These are phyloP conservation scores for Acrobasis consociella DNA, from an alignment of 2,888 invertebrate genomes.

Conservation along the genomic window DNA sequence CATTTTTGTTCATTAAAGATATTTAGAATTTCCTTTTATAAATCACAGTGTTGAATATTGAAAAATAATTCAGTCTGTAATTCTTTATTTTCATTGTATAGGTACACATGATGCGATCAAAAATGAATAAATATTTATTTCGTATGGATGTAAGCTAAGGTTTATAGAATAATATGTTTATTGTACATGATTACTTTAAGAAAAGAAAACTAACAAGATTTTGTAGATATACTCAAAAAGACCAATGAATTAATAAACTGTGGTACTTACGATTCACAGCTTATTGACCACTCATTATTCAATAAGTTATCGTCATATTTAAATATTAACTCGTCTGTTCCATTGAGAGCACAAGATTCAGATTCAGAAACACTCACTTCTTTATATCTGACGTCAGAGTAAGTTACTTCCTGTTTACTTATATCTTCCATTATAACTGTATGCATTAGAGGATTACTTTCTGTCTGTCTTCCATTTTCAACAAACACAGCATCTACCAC, in stretches of 20 bases:
- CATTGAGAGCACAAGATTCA: neutral
- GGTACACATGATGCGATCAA: too few species aligned
- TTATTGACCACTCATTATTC: slow-evolving; percentile 38
- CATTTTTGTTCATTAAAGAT: too few species aligned
- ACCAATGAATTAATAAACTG: neutral
- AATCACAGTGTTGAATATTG: too few species aligned
- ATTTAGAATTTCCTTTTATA: too few species aligned
- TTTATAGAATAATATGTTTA: too few species aligned
- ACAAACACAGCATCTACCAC: slow-evolving; percentile 34
- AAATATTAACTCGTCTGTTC: slow-evolving; percentile 35
- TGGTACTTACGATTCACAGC: slow-evolving; percentile 71
- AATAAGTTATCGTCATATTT: slow-evolving; percentile 39
- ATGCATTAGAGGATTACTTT: slow-evolving; percentile 33
- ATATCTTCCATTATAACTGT: slow-evolving; percentile 48
- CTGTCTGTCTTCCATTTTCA: slow-evolving; percentile 22
- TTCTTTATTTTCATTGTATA: too few species aligned
- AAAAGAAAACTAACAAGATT: too few species aligned
- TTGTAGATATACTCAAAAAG: too few species aligned
- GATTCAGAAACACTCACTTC: slow-evolving; percentile 38
- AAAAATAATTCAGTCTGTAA: too few species aligned
- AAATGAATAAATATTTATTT: too few species aligned
- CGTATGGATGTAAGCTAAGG: too few species aligned
- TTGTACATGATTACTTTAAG: too few species aligned
- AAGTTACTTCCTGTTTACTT: slow-evolving; percentile 40
- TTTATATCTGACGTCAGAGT: slow-evolving; percentile 43